Percentiles rank a stretch among this genome's conserved stretches.
These are phyloP conservation scores for Drosophila sordidapex DNA, from an alignment of 2,888 invertebrate species.

Conservation along the genomic window DNA sequence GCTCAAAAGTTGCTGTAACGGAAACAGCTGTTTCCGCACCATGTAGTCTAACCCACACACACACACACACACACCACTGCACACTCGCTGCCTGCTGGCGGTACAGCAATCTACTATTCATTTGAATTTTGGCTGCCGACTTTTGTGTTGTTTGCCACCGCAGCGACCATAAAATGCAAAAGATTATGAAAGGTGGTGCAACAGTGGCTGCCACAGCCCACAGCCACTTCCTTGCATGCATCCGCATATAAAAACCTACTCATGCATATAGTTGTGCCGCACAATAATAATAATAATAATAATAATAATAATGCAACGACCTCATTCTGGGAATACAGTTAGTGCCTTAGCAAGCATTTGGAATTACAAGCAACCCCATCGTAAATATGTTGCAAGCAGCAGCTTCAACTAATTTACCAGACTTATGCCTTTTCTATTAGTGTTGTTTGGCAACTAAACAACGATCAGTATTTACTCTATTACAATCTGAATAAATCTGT, in stretches of 20 bases:
- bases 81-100: constrained; percentile 24
- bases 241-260: constrained; percentile 8
- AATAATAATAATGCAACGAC: constrained; percentile 44
- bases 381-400: background rate
- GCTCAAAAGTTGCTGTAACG: constrained; percentile 59
- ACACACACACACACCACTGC: background rate
- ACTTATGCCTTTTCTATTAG: background rate
- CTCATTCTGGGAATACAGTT: constrained; percentile 10
- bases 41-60: background rate
- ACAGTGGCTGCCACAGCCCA: constrained; percentile 40
- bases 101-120: constrained; percentile 70
- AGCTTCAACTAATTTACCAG: background rate
- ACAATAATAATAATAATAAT: constrained; percentile 48
- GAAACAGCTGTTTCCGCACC: constrained; percentile 75
- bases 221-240: constrained; percentile 57
- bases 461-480: background rate
- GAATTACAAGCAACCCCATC: background rate
- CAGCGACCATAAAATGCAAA: constrained; percentile 75
- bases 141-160: constrained; percentile 57
- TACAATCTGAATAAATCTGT: background rate
- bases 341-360: background rate
- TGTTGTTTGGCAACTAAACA: background rate
- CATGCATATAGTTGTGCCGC: constrained; percentile 34
- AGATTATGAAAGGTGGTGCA: constrained; percentile 72
- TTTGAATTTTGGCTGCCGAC: constrained; percentile 73